Conservation (phyloP, 2,888 invertebrate genomes). For the Pycnomerus fuliginosus region DNA sequence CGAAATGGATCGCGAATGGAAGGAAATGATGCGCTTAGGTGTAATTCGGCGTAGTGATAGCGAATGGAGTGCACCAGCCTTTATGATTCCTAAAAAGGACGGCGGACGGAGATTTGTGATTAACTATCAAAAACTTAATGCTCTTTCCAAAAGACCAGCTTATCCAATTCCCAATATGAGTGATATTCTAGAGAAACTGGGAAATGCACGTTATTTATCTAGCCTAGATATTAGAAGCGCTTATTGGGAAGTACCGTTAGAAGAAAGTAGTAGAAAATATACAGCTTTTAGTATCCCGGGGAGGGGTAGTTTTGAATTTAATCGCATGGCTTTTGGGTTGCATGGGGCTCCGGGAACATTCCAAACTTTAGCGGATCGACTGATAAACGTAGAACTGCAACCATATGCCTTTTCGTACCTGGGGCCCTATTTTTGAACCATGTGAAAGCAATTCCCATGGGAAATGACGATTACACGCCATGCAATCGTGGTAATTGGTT, state of each 20-base stretch:
- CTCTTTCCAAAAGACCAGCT: constrained; percentile 2
- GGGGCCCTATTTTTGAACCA: too few relatives aligned
- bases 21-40: constrained; percentile 12
- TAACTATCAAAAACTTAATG: constrained; percentile 10
- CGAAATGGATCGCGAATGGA: constrained; percentile 10
- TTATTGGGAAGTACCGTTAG: constrained; percentile 5
- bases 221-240: constrained; percentile 2
- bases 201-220: constrained; percentile 4
- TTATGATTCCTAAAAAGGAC: constrained; percentile 11
- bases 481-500: too few relatives aligned
- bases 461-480: too few relatives aligned
- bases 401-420: not conserved
- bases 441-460: too few relatives aligned
- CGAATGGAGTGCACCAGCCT: constrained; percentile 8
- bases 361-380: constrained; percentile 7
- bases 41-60: constrained; percentile 7
- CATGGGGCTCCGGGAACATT: constrained; percentile 14
- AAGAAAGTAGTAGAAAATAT: constrained; percentile 5
- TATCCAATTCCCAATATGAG: constrained; percentile 12
- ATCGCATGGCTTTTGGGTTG: constrained; percentile 7
- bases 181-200: constrained; percentile 6
- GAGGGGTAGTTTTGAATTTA: constrained; percentile 9
- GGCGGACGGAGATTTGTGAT: constrained; percentile 5
- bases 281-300: constrained; percentile 12
- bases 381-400: constrained; percentile 2